Evolutionary conservation across 30 jellyfish, hydroid and myxozoan genomes (phyloP).

Genomic region (Hydractinia symbiolongicarpus): DNA sequence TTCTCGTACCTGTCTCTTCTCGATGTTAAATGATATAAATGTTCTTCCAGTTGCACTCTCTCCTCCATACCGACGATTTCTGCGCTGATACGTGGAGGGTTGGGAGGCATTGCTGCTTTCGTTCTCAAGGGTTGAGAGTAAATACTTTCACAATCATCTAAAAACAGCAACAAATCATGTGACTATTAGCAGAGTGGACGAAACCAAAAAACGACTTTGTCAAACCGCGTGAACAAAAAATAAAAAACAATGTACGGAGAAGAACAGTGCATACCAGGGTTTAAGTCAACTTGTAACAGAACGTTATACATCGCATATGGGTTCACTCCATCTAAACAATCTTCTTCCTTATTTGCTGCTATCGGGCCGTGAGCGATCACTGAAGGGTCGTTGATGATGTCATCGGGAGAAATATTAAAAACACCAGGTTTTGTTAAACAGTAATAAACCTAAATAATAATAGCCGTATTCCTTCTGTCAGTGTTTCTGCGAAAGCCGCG

Average conservation of each 20-base stretch:
- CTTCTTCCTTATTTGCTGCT: constrained; percentile 23
- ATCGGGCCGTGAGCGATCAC: constrained; percentile 41
- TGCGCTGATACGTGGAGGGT: constrained; percentile 44
- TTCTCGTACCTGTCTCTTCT: constrained; percentile 37
- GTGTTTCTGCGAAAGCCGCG: too few relatives aligned
- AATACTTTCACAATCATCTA: constrained; percentile 32
- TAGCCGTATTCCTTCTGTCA: too few relatives aligned
- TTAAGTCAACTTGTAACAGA: constrained; percentile 32
- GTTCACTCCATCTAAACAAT: constrained; percentile 24
- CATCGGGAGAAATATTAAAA: constrained; percentile 24
- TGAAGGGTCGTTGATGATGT: constrained; percentile 31
- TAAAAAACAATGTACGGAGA: not conserved
- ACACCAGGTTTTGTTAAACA: constrained; percentile 29
- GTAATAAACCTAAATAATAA: constrained; percentile 24
- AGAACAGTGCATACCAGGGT: constrained; percentile 23
- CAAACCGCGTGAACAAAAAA: not conserved
- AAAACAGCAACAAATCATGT: not conserved
- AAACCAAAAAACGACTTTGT: not conserved
- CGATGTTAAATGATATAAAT: constrained; percentile 9
- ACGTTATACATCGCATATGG: constrained; percentile 47
- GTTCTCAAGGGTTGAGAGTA: constrained; percentile 39
- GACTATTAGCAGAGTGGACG: not conserved
- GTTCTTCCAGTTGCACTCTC: constrained; percentile 33
- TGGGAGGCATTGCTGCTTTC: constrained; percentile 53
- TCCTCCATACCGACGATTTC: constrained; percentile 45